Conservation (phyloP, 2,888 invertebrate genomes). For the Andrena hattorfiana region DNA sequence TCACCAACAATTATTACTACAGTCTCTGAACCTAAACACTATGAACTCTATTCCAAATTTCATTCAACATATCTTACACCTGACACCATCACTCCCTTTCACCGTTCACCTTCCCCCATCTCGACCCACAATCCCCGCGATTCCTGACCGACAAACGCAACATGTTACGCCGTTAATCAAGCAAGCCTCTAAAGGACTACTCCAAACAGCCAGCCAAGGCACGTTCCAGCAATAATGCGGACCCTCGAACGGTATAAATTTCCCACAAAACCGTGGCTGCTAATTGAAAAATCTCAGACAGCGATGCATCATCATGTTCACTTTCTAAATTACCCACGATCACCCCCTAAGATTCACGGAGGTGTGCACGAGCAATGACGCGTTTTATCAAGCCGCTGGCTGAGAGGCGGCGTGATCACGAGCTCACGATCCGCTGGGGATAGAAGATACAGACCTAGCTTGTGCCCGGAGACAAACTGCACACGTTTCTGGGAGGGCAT, state of each 20-base stretch:
- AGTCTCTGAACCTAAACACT: too few relatives aligned
- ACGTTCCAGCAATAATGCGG: constrained; percentile 31
- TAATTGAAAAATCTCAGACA: constrained; percentile 62
- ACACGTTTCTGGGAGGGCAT: constrained; percentile 64
- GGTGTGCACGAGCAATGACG: constrained; percentile 63
- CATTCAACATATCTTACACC: not conserved
- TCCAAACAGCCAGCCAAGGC: not conserved
- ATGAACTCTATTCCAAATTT: not conserved
- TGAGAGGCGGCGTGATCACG: constrained; percentile 65
- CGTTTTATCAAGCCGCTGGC: constrained; percentile 59
- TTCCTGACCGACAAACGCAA: constrained; percentile 44
- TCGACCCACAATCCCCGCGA: constrained; percentile 26
- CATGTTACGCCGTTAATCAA: constrained; percentile 39
- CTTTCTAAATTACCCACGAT: constrained; percentile 63
- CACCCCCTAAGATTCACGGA: constrained; percentile 10
- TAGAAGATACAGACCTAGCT: constrained; percentile 18
- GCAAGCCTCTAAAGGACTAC: constrained; percentile 19
- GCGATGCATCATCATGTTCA: constrained; percentile 63
- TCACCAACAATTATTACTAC: too few relatives aligned
- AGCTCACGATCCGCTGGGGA: constrained; percentile 60
- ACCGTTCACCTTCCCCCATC: constrained; percentile 6
- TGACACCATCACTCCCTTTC: not conserved
- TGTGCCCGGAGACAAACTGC: constrained; percentile 54
- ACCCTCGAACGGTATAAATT: constrained; percentile 52
- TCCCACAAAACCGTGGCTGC: constrained; percentile 52